Conservation (phyloP, 2,888 invertebrate genomes). For the Clitarchus hookeri region DNA sequence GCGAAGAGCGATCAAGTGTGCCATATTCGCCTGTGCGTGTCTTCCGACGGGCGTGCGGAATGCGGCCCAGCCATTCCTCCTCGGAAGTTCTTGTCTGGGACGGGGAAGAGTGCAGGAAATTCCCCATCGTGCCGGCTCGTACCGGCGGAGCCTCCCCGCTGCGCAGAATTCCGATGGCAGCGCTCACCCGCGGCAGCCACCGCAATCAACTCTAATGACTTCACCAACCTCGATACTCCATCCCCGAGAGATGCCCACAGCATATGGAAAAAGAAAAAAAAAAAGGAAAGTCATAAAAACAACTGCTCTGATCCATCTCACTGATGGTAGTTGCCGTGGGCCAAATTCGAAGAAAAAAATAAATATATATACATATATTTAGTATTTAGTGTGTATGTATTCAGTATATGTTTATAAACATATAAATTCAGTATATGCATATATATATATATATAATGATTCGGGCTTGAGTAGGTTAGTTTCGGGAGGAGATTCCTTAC, state of each 20-base stretch:
- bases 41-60: background rate
- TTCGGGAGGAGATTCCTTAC: no score
- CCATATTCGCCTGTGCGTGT: background rate
- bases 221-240: background rate
- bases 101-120: background rate
- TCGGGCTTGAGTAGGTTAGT: no score
- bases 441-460: no score
- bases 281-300: background rate
- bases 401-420: no score
- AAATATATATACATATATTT: no score
- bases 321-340: no score
- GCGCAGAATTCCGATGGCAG: background rate
- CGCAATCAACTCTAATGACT: slow-evolving; percentile 9
- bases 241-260: background rate
- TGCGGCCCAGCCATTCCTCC: background rate
- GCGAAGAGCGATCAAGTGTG: background rate
- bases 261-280: background rate
- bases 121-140: slow-evolving; percentile 5
- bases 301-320: no score
- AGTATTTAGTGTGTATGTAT: no score
- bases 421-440: no score
- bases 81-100: background rate
- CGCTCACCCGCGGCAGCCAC: background rate
- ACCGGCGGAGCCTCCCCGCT: background rate
- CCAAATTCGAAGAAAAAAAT: no score